phyloP scores from a whole-genome alignment of 2,888 invertebrate genomes.

The Idaea aversata region DNA sequence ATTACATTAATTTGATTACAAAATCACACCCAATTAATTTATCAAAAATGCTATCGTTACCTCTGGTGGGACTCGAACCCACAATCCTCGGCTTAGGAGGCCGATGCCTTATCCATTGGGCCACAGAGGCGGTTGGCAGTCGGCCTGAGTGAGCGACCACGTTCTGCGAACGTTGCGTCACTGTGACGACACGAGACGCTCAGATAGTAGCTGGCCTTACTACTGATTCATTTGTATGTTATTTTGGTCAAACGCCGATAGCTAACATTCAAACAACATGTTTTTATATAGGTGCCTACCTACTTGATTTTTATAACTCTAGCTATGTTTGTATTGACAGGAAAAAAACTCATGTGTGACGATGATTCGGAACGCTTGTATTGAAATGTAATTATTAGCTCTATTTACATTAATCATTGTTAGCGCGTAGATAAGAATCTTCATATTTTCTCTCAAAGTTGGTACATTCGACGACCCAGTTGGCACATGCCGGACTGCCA shows the following conservation, averaged over 20 bases:
- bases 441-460: neutral
- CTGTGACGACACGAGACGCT: slow-evolving; percentile 36
- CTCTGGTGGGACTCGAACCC: slow-evolving; percentile 94
- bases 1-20: neutral
- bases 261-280: slow-evolving; percentile 2
- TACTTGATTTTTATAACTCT: neutral
- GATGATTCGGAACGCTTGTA: neutral
- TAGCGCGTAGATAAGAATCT: neutral
- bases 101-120: slow-evolving; percentile 92
- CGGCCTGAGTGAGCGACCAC: slow-evolving; percentile 85
- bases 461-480: too few relatives aligned
- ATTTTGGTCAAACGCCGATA: slow-evolving; percentile 29
- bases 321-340: neutral
- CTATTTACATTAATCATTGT: neutral
- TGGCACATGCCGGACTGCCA: too few relatives aligned
- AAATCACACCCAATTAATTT: neutral
- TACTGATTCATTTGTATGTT: slow-evolving; percentile 34
- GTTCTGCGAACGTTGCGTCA: slow-evolving; percentile 56
- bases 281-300: neutral
- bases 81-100: slow-evolving; percentile 92
- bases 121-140: slow-evolving; percentile 92
- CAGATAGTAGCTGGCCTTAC: slow-evolving; percentile 44
- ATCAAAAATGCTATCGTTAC: slow-evolving; percentile 74
- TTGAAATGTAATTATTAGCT: neutral
- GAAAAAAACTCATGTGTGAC: neutral